phyloP scores from a whole-genome alignment of 2,113 vertebrate genomes.

The Elephas maximus region DNA sequence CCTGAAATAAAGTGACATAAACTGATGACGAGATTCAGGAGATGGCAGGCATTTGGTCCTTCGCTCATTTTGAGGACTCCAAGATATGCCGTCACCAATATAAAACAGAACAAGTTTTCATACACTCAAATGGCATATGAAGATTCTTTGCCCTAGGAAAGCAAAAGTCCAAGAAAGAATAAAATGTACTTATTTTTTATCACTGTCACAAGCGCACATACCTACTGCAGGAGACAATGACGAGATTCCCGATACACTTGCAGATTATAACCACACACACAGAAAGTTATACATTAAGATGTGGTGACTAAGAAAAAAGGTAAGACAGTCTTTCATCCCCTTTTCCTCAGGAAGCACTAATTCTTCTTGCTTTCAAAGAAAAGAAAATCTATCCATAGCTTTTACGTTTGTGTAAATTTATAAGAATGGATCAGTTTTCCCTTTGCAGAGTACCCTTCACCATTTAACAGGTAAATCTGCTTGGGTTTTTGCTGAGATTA shows the following conservation, averaged over 20 bases:
- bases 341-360: conserved; percentile 26
- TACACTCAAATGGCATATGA: background rate
- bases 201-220: background rate
- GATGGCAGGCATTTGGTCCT: background rate
- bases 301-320: background rate
- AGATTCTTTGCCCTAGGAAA: background rate
- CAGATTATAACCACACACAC: background rate
- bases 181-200: background rate
- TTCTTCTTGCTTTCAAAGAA: background rate
- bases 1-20: background rate
- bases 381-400: background rate
- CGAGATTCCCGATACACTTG: background rate
- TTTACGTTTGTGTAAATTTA: background rate
- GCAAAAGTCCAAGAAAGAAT: background rate
- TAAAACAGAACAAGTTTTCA: background rate
- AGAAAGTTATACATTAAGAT: background rate
- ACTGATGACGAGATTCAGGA: background rate
- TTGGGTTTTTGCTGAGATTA: background rate
- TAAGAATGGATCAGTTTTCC: background rate
- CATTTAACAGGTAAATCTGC: background rate
- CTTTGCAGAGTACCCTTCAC: background rate
- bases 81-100: background rate
- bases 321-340: background rate
- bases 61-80: background rate
- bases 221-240: background rate